A percentile compares a stretch with the other conserved stretches of the same genome.
Evolutionary conservation across 2,797 vertebrate species (phyloP).

Genomic region (Sparidentex hasta): DNA sequence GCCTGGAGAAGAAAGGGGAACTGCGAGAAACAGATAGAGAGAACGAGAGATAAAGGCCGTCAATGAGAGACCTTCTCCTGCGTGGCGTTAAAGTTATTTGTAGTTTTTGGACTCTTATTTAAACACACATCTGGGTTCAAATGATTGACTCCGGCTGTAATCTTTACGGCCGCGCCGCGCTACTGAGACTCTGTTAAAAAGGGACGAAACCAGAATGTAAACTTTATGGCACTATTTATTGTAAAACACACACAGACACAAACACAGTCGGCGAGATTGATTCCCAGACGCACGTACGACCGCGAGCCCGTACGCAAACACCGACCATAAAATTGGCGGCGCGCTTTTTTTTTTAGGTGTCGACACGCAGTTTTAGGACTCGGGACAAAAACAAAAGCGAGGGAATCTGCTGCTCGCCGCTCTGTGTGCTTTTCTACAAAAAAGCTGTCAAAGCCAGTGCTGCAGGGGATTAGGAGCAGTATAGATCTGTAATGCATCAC

Average conservation of each 20-base stretch:
- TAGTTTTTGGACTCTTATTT: constrained; percentile 55
- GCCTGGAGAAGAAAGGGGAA: constrained; percentile 21
- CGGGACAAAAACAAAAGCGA: constrained; percentile 10
- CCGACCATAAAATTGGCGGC: not conserved
- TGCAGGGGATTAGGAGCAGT: constrained; percentile 52
- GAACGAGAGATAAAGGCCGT: constrained; percentile 31
- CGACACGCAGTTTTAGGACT: constrained; percentile 8
- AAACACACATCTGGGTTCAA: constrained; percentile 50
- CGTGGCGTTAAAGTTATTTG: constrained; percentile 53
- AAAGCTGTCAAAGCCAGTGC: constrained; percentile 60
- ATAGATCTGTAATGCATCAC: constrained; percentile 69
- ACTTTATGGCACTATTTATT: constrained; percentile 64
- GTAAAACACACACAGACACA: constrained; percentile 14
- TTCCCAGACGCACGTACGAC: constrained; percentile 12
- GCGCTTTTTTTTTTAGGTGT: too few species aligned
- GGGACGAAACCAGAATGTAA: constrained; percentile 48
- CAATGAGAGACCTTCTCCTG: constrained; percentile 30
- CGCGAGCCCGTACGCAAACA: constrained; percentile 11
- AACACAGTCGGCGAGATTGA: constrained; percentile 17
- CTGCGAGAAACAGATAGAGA: constrained; percentile 32
- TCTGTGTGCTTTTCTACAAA: constrained; percentile 41
- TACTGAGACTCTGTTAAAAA: constrained; percentile 43
- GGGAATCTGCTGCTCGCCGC: constrained; percentile 1
- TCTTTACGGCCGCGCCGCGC: constrained; percentile 56
- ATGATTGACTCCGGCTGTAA: constrained; percentile 66